phyloP scores from a whole-genome alignment of 2,888 invertebrate genomes.

The Catocala sponsa region DNA sequence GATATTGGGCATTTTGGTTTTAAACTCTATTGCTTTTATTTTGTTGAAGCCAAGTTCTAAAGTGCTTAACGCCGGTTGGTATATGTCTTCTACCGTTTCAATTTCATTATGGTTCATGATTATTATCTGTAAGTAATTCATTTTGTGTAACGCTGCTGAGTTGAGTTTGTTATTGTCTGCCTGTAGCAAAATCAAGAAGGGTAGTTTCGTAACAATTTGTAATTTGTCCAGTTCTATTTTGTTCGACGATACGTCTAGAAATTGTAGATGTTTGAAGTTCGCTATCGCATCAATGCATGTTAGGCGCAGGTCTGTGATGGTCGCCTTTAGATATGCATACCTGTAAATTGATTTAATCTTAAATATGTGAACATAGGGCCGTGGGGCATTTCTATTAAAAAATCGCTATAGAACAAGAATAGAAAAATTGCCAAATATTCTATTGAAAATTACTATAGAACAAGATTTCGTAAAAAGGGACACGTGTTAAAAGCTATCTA shows the following conservation, averaged over 20 bases:
- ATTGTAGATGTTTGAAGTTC: slow-evolving; percentile 86
- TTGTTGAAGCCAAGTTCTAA: slow-evolving; percentile 86
- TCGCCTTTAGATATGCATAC: slow-evolving; percentile 88
- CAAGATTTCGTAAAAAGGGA: too few species aligned
- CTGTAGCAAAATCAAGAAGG: slow-evolving; percentile 86
- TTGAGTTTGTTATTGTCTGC: slow-evolving; percentile 86
- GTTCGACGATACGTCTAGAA: slow-evolving; percentile 88
- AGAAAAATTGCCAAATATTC: too few species aligned
- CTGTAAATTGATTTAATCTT: slow-evolving; percentile 55
- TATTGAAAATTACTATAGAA: too few species aligned
- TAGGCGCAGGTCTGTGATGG: slow-evolving; percentile 79
- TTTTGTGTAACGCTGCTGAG: slow-evolving; percentile 80
- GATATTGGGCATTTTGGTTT: slow-evolving; percentile 70
- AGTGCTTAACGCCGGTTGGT: slow-evolving; percentile 86
- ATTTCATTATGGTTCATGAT: slow-evolving; percentile 87
- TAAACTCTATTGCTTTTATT: slow-evolving; percentile 68
- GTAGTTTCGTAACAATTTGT: slow-evolving; percentile 82
- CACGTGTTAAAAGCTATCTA: too few species aligned
- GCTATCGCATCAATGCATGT: slow-evolving; percentile 85
- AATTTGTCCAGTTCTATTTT: slow-evolving; percentile 78
- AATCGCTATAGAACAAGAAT: too few species aligned
- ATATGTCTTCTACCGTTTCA: slow-evolving; percentile 81
- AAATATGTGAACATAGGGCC: background rate
- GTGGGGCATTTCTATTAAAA: too few species aligned
- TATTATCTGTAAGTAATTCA: slow-evolving; percentile 89